phyloP scores from a whole-genome alignment of 1,140 invertebrate species.

The Harpegnathos saltator region DNA sequence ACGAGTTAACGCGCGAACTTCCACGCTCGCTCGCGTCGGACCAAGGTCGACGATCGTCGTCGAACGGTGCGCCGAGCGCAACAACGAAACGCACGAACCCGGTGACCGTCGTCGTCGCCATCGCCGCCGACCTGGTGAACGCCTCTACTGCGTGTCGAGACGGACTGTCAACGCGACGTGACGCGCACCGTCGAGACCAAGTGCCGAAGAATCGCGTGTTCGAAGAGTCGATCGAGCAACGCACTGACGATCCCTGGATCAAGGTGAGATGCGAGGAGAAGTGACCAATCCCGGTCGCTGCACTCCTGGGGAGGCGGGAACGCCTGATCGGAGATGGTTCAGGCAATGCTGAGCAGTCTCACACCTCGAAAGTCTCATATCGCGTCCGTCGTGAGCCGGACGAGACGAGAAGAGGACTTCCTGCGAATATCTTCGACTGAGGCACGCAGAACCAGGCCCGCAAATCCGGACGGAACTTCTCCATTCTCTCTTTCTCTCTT shows the following conservation, averaged over 20 bases:
- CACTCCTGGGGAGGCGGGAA: not conserved
- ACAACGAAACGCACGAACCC: not conserved
- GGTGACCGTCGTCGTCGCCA: not conserved
- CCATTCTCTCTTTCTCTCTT: not conserved
- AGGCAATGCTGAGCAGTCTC: too few relatives aligned
- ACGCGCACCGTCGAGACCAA: not conserved
- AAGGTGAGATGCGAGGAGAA: slow-evolving; percentile 34
- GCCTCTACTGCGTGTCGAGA: slow-evolving; percentile 13
- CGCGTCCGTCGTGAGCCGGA: not conserved
- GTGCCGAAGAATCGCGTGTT: slow-evolving; percentile 12
- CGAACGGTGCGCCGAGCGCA: slow-evolving; percentile 12
- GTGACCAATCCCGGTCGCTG: not conserved
- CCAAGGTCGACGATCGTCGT: slow-evolving; percentile 25
- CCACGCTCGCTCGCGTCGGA: slow-evolving; percentile 8
- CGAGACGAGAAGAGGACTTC: too few relatives aligned
- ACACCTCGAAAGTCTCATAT: not conserved
- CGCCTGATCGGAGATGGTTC: slow-evolving; percentile 1
- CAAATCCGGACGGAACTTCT: too few relatives aligned
- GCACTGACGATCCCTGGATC: slow-evolving; percentile 63
- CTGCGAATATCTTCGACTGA: too few relatives aligned
- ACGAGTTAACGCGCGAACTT: slow-evolving; percentile 59
- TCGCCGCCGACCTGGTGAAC: not conserved
- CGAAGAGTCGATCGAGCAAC: not conserved
- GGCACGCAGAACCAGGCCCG: too few relatives aligned
- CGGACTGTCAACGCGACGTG: not conserved